Percentiles rank a stretch among this genome's conserved stretches.
Evolutionary conservation across 2,797 vertebrate genomes (phyloP).

Genomic region (Ara ararauna): DNA sequence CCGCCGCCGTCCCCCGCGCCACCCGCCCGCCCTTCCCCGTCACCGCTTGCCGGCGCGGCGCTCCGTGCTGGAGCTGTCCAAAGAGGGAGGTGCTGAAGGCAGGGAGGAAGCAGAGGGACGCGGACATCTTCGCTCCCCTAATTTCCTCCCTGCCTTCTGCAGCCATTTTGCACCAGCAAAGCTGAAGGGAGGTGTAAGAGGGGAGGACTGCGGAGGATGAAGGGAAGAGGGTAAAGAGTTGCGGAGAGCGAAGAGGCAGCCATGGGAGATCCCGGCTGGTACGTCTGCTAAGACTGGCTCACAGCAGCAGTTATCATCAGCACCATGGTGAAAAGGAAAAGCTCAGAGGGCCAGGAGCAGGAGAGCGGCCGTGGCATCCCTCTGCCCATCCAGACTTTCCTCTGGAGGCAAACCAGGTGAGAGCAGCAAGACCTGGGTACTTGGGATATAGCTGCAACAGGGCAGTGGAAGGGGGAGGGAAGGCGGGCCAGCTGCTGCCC

Average conservation of each 20-base stretch:
- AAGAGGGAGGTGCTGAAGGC: slow-evolving; percentile 79
- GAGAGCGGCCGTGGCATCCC: slow-evolving; percentile 94
- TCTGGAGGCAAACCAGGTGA: slow-evolving; percentile 98
- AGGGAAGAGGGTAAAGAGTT: slow-evolving; percentile 1
- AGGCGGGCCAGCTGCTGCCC: not conserved
- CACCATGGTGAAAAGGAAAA: slow-evolving; percentile 97
- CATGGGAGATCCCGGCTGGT: slow-evolving; percentile 28
- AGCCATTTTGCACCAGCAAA: slow-evolving; percentile 86
- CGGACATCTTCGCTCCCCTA: slow-evolving; percentile 32
- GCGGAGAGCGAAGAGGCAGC: slow-evolving; percentile 1
- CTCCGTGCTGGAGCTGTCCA: slow-evolving; percentile 78
- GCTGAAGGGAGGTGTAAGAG: slow-evolving; percentile 31
- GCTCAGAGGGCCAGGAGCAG: slow-evolving; percentile 93
- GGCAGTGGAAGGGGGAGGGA: not conserved
- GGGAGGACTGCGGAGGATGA: not conserved
- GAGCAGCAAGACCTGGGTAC: not conserved
- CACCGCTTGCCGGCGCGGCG: not conserved
- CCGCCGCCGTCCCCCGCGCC: not conserved
- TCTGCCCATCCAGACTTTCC: slow-evolving; percentile 97
- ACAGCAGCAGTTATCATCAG: slow-evolving; percentile 37
- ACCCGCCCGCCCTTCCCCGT: not conserved
- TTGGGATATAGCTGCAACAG: slow-evolving; percentile 33
- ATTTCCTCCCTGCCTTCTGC: slow-evolving; percentile 74
- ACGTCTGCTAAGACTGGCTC: not conserved
- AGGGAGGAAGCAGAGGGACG: slow-evolving; percentile 45